phyloP scores from a whole-genome alignment of 2,888 invertebrate species.

The Pseudococcus jackbeardsleyi region DNA sequence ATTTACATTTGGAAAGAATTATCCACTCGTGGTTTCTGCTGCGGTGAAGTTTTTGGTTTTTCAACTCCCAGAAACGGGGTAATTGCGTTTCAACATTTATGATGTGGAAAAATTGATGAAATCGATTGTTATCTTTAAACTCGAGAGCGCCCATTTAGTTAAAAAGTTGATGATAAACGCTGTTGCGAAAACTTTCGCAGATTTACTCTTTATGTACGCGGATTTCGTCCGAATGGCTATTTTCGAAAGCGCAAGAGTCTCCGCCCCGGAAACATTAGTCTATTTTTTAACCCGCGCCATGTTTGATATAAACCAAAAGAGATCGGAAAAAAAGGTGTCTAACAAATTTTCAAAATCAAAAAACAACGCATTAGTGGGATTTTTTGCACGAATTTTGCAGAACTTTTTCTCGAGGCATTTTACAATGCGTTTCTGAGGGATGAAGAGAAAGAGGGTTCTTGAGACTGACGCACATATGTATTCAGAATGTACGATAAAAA shows the following conservation, averaged over 20 bases:
- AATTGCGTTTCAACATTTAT: slow-evolving; percentile 14
- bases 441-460: too few species aligned
- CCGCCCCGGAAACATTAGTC: neutral
- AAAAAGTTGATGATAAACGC: slow-evolving; percentile 7
- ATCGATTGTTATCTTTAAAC: slow-evolving; percentile 36
- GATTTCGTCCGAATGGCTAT: neutral
- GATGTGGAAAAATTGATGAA: slow-evolving; percentile 41
- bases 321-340: neutral
- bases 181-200: neutral
- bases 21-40: neutral
- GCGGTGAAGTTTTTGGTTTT: neutral
- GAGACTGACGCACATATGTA: too few species aligned
- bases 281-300: neutral
- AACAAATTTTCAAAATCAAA: neutral
- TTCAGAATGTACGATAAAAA: too few species aligned
- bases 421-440: too few species aligned
- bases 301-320: neutral
- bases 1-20: slow-evolving; percentile 34
- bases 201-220: neutral
- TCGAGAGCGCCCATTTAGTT: slow-evolving; percentile 19
- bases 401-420: too few species aligned
- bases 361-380: too few species aligned
- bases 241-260: neutral
- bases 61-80: neutral
- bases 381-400: too few species aligned